These are phyloP conservation scores for Hypomecis atomaria DNA, from an alignment of 2,888 invertebrate genomes.

Conservation along the genomic window DNA sequence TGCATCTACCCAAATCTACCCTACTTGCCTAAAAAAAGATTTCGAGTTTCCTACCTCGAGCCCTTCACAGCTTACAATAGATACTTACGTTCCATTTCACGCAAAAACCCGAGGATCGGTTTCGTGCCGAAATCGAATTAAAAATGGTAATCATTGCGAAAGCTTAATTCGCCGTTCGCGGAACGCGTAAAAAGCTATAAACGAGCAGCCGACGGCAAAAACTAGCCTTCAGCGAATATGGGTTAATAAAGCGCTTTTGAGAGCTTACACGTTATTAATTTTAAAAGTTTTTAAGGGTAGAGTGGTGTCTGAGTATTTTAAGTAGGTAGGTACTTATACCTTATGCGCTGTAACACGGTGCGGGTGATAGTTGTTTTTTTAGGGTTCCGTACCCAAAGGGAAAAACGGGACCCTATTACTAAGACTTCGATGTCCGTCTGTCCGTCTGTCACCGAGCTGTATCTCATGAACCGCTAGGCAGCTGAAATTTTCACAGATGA, in stretches of 20 bases:
- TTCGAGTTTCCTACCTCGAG: background rate
- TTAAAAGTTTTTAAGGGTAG: background rate
- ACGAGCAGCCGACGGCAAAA: conserved; percentile 36
- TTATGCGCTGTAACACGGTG: no score
- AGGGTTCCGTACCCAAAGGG: no score
- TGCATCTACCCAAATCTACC: no score
- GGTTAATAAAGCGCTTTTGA: conserved; percentile 30
- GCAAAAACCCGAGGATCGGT: conserved; percentile 37
- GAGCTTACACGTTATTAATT: conserved; percentile 1
- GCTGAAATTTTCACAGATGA: no score
- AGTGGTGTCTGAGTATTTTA: background rate
- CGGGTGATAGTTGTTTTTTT: no score
- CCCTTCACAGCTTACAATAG: background rate
- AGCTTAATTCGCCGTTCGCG: conserved; percentile 66
- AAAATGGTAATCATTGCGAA: conserved; percentile 68
- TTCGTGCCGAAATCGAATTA: conserved; percentile 67
- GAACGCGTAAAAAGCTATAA: conserved; percentile 56
- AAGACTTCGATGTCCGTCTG: no score
- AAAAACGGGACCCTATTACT: no score
- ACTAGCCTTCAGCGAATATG: conserved; percentile 23
- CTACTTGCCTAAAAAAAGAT: no score
- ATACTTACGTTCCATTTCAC: background rate
- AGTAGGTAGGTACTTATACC: background rate
- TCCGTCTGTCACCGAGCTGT: no score
- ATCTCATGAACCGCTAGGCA: no score